Evolutionary conservation across 2,797 vertebrate species (phyloP).

Genomic region (Crocodylus rhombifer): DNA sequence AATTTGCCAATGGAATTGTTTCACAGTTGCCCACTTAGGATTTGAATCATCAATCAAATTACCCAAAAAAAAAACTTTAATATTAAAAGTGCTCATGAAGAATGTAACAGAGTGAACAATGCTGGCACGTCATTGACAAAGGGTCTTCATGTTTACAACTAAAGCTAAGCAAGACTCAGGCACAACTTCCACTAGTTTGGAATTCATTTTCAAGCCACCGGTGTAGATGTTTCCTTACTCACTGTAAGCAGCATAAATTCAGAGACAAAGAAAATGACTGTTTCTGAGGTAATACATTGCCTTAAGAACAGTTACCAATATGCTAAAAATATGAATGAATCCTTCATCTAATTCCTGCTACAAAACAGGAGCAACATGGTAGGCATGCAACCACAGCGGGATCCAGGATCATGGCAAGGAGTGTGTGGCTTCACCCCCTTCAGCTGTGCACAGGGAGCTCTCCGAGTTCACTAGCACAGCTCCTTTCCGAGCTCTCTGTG

Average conservation of each 20-base stretch:
- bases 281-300: not conserved
- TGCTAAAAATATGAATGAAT: not conserved
- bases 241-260: not conserved
- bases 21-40: accelerated
- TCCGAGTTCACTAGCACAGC: no score
- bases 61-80: accelerated
- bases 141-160: not conserved
- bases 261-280: not conserved
- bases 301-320: not conserved
- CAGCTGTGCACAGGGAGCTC: no score
- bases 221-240: not conserved
- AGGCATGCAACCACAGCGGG: not conserved
- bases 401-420: no score
- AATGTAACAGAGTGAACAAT: not conserved
- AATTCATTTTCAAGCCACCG: not conserved
- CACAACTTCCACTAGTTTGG: not conserved
- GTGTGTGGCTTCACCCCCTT: no score
- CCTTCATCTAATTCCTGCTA: not conserved
- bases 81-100: not conserved
- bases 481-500: no score
- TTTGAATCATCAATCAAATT: not conserved
- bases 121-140: accelerated
- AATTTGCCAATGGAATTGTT: not conserved
- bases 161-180: not conserved
- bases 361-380: not conserved